phyloP scores from a whole-genome alignment of 2,888 invertebrate genomes.

The Pegoplata infirma region DNA sequence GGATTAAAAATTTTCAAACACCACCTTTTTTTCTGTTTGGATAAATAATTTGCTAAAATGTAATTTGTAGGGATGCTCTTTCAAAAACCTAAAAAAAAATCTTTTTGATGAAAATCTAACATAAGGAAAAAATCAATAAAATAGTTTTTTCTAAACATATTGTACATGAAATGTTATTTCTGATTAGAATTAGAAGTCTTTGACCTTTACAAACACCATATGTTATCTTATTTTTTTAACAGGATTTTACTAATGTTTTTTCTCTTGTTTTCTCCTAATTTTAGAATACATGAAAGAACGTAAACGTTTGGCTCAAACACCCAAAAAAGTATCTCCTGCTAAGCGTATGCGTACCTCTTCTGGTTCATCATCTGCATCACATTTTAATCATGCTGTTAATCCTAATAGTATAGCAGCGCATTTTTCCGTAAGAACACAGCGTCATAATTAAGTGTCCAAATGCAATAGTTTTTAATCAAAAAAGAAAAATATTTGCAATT shows the following conservation, averaged over 20 bases:
- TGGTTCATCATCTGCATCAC: slow-evolving; percentile 56
- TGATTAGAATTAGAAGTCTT: slow-evolving; percentile 26
- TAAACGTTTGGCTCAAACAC: slow-evolving; percentile 76
- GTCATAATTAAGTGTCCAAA: slow-evolving; percentile 55
- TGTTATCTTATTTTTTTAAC: too few relatives aligned
- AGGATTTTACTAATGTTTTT: not conserved
- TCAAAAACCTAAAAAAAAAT: not conserved
- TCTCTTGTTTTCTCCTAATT: slow-evolving; percentile 59
- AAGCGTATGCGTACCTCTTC: slow-evolving; percentile 76
- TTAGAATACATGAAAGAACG: slow-evolving; percentile 78
- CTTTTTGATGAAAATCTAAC: slow-evolving; percentile 31
- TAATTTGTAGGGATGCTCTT: slow-evolving; percentile 30
- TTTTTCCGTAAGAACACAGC: slow-evolving; percentile 64
- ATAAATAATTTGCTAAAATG: slow-evolving; percentile 41
- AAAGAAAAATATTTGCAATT: slow-evolving; percentile 31
- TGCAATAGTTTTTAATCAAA: slow-evolving; percentile 42
- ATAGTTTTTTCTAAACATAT: too few relatives aligned
- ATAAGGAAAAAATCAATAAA: slow-evolving; percentile 31
- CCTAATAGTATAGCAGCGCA: slow-evolving; percentile 66
- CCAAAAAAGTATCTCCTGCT: slow-evolving; percentile 76
- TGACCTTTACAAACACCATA: slow-evolving; percentile 20
- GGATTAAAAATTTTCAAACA: slow-evolving; percentile 21
- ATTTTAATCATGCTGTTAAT: slow-evolving; percentile 59
- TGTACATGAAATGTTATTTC: not conserved
- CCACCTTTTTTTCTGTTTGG: slow-evolving; percentile 36